Evolutionary conservation across 1,140 invertebrate genomes (phyloP).

Genomic region (Aphelinus certus): DNA sequence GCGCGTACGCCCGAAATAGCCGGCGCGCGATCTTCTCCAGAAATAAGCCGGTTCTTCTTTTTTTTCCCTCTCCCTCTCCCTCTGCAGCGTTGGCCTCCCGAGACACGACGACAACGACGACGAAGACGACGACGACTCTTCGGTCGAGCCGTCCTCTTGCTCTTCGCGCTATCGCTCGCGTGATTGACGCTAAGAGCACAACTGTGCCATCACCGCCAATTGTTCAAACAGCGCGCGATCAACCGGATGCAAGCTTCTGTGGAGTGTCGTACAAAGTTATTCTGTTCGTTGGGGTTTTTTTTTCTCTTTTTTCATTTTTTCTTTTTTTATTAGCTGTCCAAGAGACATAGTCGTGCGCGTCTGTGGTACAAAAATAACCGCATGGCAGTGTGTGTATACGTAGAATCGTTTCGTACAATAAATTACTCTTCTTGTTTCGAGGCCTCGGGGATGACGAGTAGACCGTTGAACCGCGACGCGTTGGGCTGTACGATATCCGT

Average conservation of each 20-base stretch:
- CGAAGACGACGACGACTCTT: conserved; percentile 4
- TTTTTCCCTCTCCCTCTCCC: background rate
- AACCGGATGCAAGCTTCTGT: no score
- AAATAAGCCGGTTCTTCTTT: conserved; percentile 26
- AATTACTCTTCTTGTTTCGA: no score
- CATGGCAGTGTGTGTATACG: no score
- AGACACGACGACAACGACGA: background rate
- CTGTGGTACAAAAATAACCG: no score
- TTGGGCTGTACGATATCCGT: no score
- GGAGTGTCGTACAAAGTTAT: no score
- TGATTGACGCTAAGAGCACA: conserved; percentile 22
- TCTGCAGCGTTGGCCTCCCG: background rate
- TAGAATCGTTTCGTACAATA: no score
- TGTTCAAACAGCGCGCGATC: conserved; percentile 46
- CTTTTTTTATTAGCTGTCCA: no score
- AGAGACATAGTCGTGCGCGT: no score
- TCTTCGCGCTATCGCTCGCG: background rate
- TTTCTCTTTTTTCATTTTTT: background rate
- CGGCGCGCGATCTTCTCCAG: conserved; percentile 39
- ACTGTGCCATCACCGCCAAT: conserved; percentile 50
- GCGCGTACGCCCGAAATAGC: conserved; percentile 20
- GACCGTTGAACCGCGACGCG: no score
- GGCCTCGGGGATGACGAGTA: no score
- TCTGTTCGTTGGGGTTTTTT: no score
- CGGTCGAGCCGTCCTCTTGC: background rate